These are phyloP conservation scores for Trichechus manatus DNA, from an alignment of 2,113 vertebrate species.

Conservation along the genomic window DNA sequence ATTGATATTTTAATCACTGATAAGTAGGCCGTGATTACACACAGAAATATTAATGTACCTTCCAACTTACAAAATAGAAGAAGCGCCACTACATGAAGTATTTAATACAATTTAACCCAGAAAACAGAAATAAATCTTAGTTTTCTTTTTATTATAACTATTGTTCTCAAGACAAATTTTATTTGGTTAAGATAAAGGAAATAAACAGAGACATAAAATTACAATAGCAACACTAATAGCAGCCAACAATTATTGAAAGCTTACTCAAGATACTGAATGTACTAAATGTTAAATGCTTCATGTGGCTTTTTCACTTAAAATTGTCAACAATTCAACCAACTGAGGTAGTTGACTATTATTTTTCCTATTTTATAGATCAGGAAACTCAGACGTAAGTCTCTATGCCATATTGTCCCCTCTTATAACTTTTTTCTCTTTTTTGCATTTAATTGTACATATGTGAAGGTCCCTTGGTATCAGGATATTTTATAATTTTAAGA, in stretches of 20 bases:
- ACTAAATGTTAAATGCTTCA: not conserved
- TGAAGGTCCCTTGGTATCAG: not conserved
- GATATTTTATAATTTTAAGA: not conserved
- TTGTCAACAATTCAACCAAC: not conserved
- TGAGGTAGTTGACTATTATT: not conserved
- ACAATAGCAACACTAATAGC: not conserved
- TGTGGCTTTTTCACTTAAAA: not conserved
- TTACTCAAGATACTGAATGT: not conserved
- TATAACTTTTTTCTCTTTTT: not conserved
- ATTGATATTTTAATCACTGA: not conserved
- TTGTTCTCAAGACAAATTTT: slow-evolving; percentile 7
- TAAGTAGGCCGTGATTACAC: not conserved
- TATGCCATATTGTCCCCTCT: not conserved
- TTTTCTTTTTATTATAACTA: not conserved
- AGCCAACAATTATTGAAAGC: not conserved
- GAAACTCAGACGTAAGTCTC: not conserved
- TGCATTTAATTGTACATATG: not conserved
- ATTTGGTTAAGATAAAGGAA: not conserved
- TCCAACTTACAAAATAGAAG: not conserved
- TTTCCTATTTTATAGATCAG: not conserved
- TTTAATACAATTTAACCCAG: not conserved
- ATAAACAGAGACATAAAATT: not conserved
- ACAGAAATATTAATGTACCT: not conserved
- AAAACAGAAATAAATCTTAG: not conserved
- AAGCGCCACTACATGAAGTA: not conserved